Base-by-base conservation (phyloP, 2,888 invertebrate genomes). In the Campoletis raptor region DNA sequence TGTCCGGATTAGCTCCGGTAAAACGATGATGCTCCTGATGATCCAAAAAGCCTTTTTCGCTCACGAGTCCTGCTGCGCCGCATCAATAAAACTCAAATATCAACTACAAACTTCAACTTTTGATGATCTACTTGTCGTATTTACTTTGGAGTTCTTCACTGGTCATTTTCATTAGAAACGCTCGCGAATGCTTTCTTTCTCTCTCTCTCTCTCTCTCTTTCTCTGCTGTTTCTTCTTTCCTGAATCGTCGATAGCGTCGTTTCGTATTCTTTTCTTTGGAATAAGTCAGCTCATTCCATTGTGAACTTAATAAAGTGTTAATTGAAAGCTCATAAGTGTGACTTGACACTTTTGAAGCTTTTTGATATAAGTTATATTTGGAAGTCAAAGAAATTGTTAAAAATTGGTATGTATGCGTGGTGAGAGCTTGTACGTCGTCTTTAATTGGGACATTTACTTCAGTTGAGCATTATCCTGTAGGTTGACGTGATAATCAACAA, bases 1-100 rank as follows among this genome's bases (percentile, higher is more conserved):
- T 78, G 76, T 64, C 36, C 64, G 21, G 77, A 77, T 77, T 77
- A 77, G 77, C 64, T 64, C 66, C 66, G 76, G n/a, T 48, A 48
- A 36, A 66, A 37, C 45, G 48, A 52, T 37, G 48, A 72, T 70
- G 70, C 70, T 70, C 45, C 70, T 18, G 48, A 70, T 70, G 48
- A 45, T 24, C 7, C 69, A 69, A 69, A 21, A 42, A 69, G 69
- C 69, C 42, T 21, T 42, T 42, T 69, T 67, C 37, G 66, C 61
- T 61, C n/a, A 67, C 54, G 54, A 37, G 37, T 10, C 18, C 21
- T 40, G n/a, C 69, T 69, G 24, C 69, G 45, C n/a, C 10, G 40
- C 21, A 37, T 67, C 66, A 61, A 67, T 67, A 67, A 40, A 67
- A 67, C 69, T 24, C 69, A 69, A 67, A 42, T 21, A 67, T 67